Conservation (phyloP, 2,113 vertebrate species). For the Athene noctua region DNA sequence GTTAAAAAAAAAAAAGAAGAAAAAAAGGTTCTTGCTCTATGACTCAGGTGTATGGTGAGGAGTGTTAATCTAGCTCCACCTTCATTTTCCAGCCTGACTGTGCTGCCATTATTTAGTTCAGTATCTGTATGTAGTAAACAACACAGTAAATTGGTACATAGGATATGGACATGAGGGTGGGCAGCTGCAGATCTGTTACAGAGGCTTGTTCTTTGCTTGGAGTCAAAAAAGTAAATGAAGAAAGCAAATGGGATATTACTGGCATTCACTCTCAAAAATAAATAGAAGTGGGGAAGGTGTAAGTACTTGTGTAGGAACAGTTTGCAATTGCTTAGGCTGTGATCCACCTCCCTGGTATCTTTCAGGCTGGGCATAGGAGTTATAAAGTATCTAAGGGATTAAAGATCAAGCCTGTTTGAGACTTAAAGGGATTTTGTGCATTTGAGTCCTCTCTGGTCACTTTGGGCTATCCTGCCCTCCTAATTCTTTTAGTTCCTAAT, state of each 20-base stretch:
- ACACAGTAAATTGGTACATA: neutral
- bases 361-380: neutral
- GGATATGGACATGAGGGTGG: neutral
- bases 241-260: neutral
- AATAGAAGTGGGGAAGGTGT: neutral
- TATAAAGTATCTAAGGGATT: neutral
- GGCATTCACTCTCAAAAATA: neutral
- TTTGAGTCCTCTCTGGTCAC: neutral
- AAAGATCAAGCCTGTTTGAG: neutral
- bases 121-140: neutral
- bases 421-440: neutral
- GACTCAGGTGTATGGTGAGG: neutral
- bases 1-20: too few species aligned
- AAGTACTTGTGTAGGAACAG: neutral
- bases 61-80: neutral
- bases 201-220: neutral
- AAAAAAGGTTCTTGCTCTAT: neutral
- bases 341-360: neutral
- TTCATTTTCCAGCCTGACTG: neutral
- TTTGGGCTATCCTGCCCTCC: neutral
- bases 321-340: neutral
- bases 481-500: neutral
- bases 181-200: neutral
- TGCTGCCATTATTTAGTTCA: neutral
- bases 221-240: neutral